Conservation (phyloP, 2,113 vertebrate genomes). For the Lepus americanus region DNA sequence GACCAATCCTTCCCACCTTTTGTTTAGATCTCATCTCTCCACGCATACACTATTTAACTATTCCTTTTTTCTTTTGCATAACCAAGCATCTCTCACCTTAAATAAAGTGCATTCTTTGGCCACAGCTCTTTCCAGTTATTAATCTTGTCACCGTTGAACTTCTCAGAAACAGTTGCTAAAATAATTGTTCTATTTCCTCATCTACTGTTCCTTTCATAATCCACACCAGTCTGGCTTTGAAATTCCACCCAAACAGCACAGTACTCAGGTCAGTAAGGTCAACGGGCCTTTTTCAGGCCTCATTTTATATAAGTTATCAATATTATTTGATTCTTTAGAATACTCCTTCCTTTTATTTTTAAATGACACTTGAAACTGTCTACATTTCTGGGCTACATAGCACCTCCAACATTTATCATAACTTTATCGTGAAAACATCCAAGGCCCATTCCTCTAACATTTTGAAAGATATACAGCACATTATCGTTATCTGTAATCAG, state of each 20-base stretch:
- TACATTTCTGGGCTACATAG: too few species aligned
- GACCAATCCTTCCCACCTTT: background rate
- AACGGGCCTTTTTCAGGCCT: background rate
- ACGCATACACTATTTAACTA: background rate
- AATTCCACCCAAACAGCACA: background rate
- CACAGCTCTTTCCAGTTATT: background rate
- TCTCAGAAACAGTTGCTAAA: background rate
- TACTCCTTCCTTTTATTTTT: background rate
- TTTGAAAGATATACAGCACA: too few species aligned
- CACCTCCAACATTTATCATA: too few species aligned
- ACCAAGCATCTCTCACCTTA: background rate
- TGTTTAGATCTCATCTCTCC: background rate
- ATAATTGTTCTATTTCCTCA: background rate
- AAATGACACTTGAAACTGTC: too few species aligned
- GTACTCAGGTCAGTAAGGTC: background rate
- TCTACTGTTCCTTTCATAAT: background rate
- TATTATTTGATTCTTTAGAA: background rate
- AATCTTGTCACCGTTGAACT: background rate
- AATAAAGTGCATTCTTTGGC: background rate
- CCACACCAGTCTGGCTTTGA: background rate
- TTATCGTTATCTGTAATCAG: too few species aligned
- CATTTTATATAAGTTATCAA: background rate
- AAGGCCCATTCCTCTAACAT: too few species aligned
- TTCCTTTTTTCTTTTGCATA: background rate
- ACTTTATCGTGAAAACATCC: too few species aligned